A percentile compares a stretch with the other conserved stretches of the same genome.
Evolutionary conservation across 2,797 vertebrate species (phyloP).

Genomic region (Gymnopithys bicolor): DNA sequence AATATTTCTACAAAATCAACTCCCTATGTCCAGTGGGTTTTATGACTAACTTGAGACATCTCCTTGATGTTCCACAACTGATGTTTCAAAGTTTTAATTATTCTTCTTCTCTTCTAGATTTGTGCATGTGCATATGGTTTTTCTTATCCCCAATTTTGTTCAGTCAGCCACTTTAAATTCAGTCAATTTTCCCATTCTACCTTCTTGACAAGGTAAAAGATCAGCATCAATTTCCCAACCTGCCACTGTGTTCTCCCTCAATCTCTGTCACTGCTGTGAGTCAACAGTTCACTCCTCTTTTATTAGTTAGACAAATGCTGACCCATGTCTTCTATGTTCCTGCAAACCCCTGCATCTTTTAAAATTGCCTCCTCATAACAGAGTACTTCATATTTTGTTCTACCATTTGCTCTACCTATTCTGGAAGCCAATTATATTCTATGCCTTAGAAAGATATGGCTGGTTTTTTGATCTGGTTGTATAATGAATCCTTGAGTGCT

Average conservation of each 20-base stretch:
- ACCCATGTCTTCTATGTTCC: neutral
- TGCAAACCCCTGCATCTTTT: neutral
- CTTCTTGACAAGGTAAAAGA: neutral
- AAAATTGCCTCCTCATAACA: neutral
- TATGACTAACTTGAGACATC: constrained; percentile 1
- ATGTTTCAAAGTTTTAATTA: constrained; percentile 38
- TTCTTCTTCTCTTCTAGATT: neutral
- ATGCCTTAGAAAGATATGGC: neutral
- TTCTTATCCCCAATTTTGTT: neutral
- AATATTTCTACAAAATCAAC: constrained; percentile 27
- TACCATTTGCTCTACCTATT: neutral
- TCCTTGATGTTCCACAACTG: constrained; percentile 30
- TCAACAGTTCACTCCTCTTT: neutral
- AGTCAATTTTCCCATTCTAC: neutral
- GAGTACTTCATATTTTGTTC: neutral
- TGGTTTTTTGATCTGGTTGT: neutral
- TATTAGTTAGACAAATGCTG: neutral
- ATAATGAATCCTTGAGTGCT: neutral
- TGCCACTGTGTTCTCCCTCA: neutral
- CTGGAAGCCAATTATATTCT: neutral
- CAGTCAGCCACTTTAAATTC: neutral
- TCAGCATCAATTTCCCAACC: neutral
- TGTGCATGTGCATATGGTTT: neutral
- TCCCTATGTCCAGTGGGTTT: constrained; percentile 25
- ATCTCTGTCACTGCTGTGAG: neutral